These are phyloP conservation scores for Flexamia atlantica DNA, from an alignment of 2,888 invertebrate species.

Conservation along the genomic window DNA sequence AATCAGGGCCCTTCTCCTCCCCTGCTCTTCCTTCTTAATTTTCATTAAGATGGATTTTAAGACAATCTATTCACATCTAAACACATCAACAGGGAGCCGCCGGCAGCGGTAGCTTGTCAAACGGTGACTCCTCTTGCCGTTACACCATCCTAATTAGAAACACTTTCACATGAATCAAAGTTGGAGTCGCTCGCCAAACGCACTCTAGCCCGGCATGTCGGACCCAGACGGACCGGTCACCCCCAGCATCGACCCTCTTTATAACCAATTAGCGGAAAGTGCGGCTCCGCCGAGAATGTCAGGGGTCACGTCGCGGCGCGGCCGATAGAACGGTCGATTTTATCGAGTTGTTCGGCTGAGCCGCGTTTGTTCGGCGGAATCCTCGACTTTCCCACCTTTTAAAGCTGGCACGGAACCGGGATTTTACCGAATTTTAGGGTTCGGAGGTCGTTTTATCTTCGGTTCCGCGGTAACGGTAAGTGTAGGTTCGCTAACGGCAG, in stretches of 20 bases:
- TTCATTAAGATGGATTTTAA: too few relatives aligned
- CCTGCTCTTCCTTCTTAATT: too few relatives aligned
- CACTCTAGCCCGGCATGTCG: not conserved
- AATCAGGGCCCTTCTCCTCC: too few relatives aligned
- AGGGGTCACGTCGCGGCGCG: not conserved
- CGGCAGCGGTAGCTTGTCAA: too few relatives aligned
- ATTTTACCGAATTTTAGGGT: constrained; percentile 1
- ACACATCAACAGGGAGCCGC: too few relatives aligned
- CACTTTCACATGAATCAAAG: constrained; percentile 12
- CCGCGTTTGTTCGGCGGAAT: not conserved
- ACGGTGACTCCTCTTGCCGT: not conserved
- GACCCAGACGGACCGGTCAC: constrained; percentile 14
- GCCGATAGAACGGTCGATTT: constrained; percentile 41
- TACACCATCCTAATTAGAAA: constrained; percentile 17
- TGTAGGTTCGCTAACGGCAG: too few relatives aligned
- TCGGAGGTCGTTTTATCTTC: not conserved
- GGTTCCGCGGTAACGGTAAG: too few relatives aligned
- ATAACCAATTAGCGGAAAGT: constrained; percentile 39
- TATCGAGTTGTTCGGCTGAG: not conserved
- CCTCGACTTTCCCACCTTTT: not conserved
- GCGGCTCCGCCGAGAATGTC: constrained; percentile 30
- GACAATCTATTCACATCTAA: too few relatives aligned
- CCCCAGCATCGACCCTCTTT: not conserved
- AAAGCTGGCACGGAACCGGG: not conserved
- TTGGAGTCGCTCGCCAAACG: constrained; percentile 18